These are phyloP conservation scores for Rambutsinella grinnellia DNA, from an alignment of 2,888 invertebrate genomes.

Conservation along the genomic window DNA sequence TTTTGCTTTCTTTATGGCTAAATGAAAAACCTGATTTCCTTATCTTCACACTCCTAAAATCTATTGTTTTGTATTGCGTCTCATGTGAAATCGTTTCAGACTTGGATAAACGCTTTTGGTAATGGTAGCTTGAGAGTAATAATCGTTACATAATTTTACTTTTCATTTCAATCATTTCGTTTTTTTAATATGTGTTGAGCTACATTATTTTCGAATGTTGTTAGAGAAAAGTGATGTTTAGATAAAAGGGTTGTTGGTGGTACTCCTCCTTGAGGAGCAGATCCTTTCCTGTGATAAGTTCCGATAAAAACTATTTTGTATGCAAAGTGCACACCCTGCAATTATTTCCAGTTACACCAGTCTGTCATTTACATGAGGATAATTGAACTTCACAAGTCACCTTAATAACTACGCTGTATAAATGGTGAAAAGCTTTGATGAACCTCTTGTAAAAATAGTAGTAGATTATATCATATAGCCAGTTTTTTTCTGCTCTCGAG, in stretches of 20 bases:
- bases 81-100: neutral
- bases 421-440: neutral
- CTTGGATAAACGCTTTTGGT: neutral
- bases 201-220: neutral
- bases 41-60: constrained; percentile 20
- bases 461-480: constrained; percentile 6
- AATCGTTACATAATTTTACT: neutral
- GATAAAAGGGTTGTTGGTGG: neutral
- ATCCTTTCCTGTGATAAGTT: neutral
- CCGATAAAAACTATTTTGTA: neutral
- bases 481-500: constrained; percentile 6
- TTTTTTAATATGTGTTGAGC: neutral
- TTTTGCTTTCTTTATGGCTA: neutral
- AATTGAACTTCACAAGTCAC: constrained; percentile 39
- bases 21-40: constrained; percentile 38
- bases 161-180: no score
- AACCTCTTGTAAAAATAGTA: constrained; percentile 8
- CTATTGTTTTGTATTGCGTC: neutral
- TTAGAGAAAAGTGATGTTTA: neutral
- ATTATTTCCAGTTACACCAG: constrained; percentile 46
- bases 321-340: constrained; percentile 32
- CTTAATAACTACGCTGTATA: neutral
- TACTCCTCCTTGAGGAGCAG: neutral
- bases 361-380: constrained; percentile 37
- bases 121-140: neutral